These are phyloP conservation scores for Pentalonia nigronervosa DNA, from an alignment of 1,140 invertebrate species.

Conservation along the genomic window DNA sequence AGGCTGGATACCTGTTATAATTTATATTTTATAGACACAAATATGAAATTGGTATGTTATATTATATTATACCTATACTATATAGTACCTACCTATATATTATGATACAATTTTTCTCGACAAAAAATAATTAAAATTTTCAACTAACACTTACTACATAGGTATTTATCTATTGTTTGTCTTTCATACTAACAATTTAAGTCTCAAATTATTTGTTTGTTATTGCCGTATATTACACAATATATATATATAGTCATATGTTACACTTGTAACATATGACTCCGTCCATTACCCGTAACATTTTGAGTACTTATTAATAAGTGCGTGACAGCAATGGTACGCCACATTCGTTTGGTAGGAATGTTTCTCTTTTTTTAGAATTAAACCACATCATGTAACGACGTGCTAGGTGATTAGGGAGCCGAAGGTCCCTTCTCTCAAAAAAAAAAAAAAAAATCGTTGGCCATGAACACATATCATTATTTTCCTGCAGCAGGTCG, in stretches of 20 bases:
- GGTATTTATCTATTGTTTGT: background rate
- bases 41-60: too few relatives aligned
- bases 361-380: conserved; percentile 53
- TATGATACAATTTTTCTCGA: too few relatives aligned
- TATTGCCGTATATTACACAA: background rate
- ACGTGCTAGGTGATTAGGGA: conserved; percentile 45
- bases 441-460: conserved; percentile 21
- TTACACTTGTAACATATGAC: background rate
- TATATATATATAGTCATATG: background rate
- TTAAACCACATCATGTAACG: conserved; percentile 26
- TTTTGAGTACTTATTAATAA: conserved; percentile 29
- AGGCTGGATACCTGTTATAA: background rate
- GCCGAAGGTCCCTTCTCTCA: conserved; percentile 4
- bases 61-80: background rate
- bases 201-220: background rate
- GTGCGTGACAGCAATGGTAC: background rate
- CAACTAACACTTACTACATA: background rate
- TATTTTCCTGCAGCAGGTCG: conserved; percentile 26
- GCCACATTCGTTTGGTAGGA: background rate
- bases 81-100: background rate
- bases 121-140: background rate
- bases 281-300: background rate
- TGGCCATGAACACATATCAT: conserved; percentile 32
- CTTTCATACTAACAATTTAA: background rate
- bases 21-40: background rate